These are phyloP conservation scores for Calliphora vicina DNA, from an alignment of 1,140 invertebrate species.

Conservation along the genomic window DNA sequence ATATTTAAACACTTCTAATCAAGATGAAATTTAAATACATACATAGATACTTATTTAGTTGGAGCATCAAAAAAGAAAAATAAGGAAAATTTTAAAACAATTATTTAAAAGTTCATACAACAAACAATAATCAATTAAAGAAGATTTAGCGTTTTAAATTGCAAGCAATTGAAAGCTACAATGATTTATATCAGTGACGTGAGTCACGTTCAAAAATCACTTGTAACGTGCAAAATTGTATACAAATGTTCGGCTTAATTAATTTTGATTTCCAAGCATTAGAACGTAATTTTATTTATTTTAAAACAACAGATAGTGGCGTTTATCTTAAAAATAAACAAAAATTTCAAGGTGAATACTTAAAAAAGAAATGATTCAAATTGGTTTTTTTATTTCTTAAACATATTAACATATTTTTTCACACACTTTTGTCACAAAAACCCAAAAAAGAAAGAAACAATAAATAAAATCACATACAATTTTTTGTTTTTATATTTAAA, in stretches of 20 bases:
- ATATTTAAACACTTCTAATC: too few relatives aligned
- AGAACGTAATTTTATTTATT: neutral
- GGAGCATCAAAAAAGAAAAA: too few relatives aligned
- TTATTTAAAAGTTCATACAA: neutral
- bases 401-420: neutral
- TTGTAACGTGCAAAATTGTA: neutral
- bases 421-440: neutral
- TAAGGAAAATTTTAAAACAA: neutral
- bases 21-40: too few relatives aligned
- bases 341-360: conserved; percentile 4
- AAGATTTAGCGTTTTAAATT: neutral
- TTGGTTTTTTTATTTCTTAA: neutral
- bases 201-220: neutral
- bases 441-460: neutral
- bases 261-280: neutral
- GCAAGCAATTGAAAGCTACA: neutral
- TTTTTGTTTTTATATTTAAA: neutral
- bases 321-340: neutral
- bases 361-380: neutral
- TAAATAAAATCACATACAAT: neutral
- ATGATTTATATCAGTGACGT: neutral
- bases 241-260: neutral
- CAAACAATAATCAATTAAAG: neutral
- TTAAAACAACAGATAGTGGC: neutral
- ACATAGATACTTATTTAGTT: too few relatives aligned